phyloP scores from a whole-genome alignment of 2,888 invertebrate genomes.

The Volucella inflata region DNA sequence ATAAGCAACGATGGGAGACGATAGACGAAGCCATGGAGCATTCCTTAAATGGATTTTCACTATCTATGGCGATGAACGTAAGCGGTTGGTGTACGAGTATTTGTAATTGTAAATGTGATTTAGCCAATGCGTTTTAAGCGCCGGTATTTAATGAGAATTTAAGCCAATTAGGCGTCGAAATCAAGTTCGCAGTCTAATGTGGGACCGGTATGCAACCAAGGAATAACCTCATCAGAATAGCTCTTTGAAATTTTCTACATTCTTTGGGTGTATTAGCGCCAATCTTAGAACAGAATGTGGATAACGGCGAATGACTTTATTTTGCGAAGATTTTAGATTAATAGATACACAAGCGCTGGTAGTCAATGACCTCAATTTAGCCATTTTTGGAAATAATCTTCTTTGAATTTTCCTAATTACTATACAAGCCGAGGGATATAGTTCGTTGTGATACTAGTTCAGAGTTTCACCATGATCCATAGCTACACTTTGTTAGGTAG shows the following conservation, averaged over 20 bases:
- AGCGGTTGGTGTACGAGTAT: constrained; percentile 17
- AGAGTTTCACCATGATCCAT: no score
- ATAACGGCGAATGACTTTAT: constrained; percentile 13
- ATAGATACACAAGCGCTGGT: no score
- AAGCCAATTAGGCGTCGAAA: constrained; percentile 64
- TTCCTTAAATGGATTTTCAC: constrained; percentile 67
- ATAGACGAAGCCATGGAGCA: constrained; percentile 36
- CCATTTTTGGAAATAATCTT: no score
- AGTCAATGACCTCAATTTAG: no score
- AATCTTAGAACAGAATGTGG: not conserved
- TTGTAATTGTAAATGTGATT: not conserved
- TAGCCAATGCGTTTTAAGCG: constrained; percentile 40
- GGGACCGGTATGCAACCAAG: constrained; percentile 29
- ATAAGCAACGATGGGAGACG: constrained; percentile 27
- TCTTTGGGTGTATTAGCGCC: not conserved
- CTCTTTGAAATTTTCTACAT: constrained; percentile 1
- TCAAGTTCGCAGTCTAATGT: constrained; percentile 19
- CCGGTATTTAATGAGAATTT: constrained; percentile 66
- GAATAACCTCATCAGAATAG: constrained; percentile 18
- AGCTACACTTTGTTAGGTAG: no score
- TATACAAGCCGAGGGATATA: no score
- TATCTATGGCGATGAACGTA: constrained; percentile 56
- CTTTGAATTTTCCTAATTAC: no score
- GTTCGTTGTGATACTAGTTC: no score
- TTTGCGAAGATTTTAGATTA: no score